Base-by-base conservation (phyloP, 2,888 invertebrate species). In the Chrysotoxum bicinctum region DNA sequence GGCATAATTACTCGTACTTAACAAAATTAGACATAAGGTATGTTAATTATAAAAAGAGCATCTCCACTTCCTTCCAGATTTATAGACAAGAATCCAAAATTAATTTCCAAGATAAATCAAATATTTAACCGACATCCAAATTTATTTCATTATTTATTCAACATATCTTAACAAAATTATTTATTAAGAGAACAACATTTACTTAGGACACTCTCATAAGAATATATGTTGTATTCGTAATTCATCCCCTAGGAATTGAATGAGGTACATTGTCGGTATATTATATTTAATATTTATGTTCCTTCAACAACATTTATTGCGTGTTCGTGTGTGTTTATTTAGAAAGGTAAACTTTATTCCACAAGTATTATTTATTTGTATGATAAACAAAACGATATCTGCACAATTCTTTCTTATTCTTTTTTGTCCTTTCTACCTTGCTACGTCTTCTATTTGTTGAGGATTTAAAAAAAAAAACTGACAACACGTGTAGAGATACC, bases 201-300 rank as follows among this genome's bases (percentile, higher is more conserved):
- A 8, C 3, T 12, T 19, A 43, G 43, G 35, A 56, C 19, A 56
- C 14, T 56, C 35, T 23, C 21, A n/a, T n/a, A 40, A 23, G 58
- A 37, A 37, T 14, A 37, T 23, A 21, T 37, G 1, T 21, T 58
- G 14, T 8, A 56, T n/a, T n/a, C n/a, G n/a, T 56, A 32, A 58
- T 37, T 37, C 14, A 58, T 58, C 37, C 58, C 58, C 9, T 5
- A 23, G 58, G 58, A n/a, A 58, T 37, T 58, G 23, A 32, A 3
- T 5, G 1, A 9, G 1, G 9, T 32, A 32, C 0, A 50, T 14
- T n/a, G 23, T 26, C 14, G 0, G 9, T 19, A 9, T 62, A 30
- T 62, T 43, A 43, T 23, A 43, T 43, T 43, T 23, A 26, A 62
- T 62, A 62, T 62, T 62, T 62, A 43, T 62, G 30, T 43, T 9